Evolutionary conservation across 2,113 vertebrate species (phyloP).

Genomic region (Ardeotis arabs): DNA sequence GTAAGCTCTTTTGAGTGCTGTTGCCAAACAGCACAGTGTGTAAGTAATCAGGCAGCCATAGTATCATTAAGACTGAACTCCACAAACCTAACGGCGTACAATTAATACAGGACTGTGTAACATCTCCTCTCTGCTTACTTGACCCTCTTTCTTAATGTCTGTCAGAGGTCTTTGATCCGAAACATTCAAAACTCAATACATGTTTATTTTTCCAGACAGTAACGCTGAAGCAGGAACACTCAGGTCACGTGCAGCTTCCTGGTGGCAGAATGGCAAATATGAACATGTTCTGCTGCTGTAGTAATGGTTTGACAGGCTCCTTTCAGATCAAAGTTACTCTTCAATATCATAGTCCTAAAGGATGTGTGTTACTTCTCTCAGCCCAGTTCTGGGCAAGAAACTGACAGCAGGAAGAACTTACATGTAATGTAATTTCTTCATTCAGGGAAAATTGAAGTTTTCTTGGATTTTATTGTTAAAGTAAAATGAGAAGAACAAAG

Average conservation of each 20-base stretch:
- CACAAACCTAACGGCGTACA: fast-evolving
- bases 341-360: not conserved
- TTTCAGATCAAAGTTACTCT: not conserved
- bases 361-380: not conserved
- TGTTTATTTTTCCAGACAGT: not conserved
- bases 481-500: not conserved
- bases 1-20: not conserved
- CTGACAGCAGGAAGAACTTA: not conserved
- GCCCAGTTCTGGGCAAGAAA: not conserved
- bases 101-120: not conserved
- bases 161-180: not conserved
- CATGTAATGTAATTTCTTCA: not conserved
- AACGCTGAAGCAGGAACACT: not conserved
- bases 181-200: not conserved
- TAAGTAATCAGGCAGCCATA: not conserved
- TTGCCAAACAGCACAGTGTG: not conserved
- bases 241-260: not conserved
- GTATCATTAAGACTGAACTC: not conserved
- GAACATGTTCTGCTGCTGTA: not conserved
- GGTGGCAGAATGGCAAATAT: not conserved
- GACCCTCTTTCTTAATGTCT: not conserved
- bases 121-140: not conserved
- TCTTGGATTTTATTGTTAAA: not conserved
- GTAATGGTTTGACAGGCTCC: not conserved
- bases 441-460: not conserved